A percentile compares a stretch with the other conserved stretches of the same genome.
These are phyloP conservation scores for Anguilla rostrata DNA, from an alignment of 2,113 vertebrate species.

Conservation along the genomic window DNA sequence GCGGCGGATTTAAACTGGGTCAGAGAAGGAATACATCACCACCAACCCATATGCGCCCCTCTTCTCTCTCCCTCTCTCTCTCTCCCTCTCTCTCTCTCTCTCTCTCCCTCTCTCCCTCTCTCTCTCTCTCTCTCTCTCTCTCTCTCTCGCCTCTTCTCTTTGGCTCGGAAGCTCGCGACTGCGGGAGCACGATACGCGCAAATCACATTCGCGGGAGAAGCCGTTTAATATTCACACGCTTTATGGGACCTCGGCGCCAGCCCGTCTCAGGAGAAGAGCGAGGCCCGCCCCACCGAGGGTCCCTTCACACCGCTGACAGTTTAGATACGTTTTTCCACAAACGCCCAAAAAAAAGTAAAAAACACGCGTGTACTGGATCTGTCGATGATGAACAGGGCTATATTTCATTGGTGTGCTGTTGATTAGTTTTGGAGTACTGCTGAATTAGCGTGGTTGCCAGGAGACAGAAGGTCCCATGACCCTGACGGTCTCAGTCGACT, in stretches of 20 bases:
- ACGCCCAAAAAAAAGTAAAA: slow-evolving; percentile 55
- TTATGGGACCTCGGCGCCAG: slow-evolving; percentile 71
- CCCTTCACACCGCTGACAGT: slow-evolving; percentile 68
- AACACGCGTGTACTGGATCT: slow-evolving; percentile 67
- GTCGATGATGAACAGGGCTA: slow-evolving; percentile 62
- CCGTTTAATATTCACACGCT: slow-evolving; percentile 74
- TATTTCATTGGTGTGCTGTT: background rate
- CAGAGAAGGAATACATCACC: slow-evolving; percentile 77
- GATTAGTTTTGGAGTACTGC: background rate
- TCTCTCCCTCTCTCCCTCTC: too few species aligned
- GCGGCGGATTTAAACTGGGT: slow-evolving; percentile 77
- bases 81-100: too few species aligned
- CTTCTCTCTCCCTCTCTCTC: slow-evolving; percentile 57
- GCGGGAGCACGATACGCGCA: slow-evolving; percentile 75
- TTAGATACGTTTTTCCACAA: slow-evolving; percentile 65
- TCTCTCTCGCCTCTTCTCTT: slow-evolving; percentile 45
- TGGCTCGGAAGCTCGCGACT: slow-evolving; percentile 70
- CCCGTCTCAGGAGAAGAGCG: slow-evolving; percentile 62
- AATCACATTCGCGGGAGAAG: slow-evolving; percentile 80
- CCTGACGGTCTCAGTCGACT: slow-evolving; percentile 10
- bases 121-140: slow-evolving; percentile 23
- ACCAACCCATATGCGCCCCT: slow-evolving; percentile 72
- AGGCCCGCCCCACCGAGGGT: slow-evolving; percentile 68
- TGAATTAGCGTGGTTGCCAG: background rate
- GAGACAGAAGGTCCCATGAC: slow-evolving; percentile 52